Conservation (phyloP, 2,797 vertebrate species). For the Margarornis squamiger region DNA sequence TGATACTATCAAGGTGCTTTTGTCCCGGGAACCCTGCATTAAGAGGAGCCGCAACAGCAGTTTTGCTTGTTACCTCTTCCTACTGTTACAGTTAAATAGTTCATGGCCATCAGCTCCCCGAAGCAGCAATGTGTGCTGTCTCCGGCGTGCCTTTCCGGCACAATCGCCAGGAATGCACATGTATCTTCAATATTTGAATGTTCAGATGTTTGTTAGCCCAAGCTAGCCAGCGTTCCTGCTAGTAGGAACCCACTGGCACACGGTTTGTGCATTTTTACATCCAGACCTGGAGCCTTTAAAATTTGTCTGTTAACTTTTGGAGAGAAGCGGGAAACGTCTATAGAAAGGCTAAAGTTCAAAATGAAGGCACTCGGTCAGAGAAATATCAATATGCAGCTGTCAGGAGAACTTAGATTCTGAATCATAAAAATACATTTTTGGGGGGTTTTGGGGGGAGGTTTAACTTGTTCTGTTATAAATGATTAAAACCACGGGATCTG, state of each 20-base stretch:
- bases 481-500: neutral
- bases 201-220: neutral
- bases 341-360: neutral
- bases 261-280: neutral
- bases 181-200: neutral
- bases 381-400: slow-evolving; percentile 39
- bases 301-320: neutral
- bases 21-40: slow-evolving; percentile 28
- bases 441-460: neutral
- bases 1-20: slow-evolving; percentile 65
- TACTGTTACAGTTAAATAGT: slow-evolving; percentile 36
- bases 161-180: neutral
- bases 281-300: neutral
- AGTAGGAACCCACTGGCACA: neutral
- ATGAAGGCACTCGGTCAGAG: neutral
- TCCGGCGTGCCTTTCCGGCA: neutral
- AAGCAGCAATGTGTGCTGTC: neutral
- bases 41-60: slow-evolving; percentile 32
- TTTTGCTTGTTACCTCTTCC: slow-evolving; percentile 51
- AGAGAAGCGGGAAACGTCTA: neutral
- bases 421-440: neutral
- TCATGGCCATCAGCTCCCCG: neutral
- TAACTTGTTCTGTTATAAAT: neutral
- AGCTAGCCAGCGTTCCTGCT: neutral
- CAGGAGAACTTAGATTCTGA: neutral